phyloP scores from a whole-genome alignment of 2,113 vertebrate genomes.

The Marmota flaviventris region DNA sequence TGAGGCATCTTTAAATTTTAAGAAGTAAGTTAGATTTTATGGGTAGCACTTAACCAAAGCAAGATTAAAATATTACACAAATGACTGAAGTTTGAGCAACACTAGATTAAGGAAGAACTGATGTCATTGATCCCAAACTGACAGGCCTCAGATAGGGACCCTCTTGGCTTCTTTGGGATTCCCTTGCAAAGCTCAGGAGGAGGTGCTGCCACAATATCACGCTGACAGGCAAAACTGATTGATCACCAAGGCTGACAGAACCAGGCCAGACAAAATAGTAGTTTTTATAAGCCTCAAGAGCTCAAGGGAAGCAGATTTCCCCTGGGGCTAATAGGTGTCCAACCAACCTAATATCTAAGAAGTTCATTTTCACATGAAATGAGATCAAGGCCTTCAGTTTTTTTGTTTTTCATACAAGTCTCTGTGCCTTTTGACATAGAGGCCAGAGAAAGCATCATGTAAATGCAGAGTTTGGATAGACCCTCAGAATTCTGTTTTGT shows the following conservation, averaged over 20 bases:
- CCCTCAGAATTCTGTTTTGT: not conserved
- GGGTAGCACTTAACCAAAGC: not conserved
- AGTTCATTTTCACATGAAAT: not conserved
- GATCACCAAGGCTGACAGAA: not conserved
- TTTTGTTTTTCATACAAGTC: not conserved
- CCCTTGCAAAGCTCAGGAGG: not conserved
- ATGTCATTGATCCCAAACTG: not conserved
- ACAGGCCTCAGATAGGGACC: not conserved
- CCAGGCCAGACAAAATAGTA: not conserved
- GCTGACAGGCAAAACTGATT: not conserved
- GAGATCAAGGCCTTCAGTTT: constrained; percentile 3
- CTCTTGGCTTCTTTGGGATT: not conserved
- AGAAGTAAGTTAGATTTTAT: not conserved
- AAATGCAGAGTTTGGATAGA: not conserved
- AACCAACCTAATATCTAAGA: not conserved
- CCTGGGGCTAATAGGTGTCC: not conserved
- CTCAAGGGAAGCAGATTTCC: constrained; percentile 21
- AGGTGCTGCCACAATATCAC: not conserved
- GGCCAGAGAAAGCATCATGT: not conserved
- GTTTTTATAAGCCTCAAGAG: not conserved
- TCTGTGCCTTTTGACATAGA: not conserved
- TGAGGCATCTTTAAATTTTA: not conserved
- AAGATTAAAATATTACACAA: not conserved
- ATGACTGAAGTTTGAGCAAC: not conserved
- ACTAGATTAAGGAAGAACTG: not conserved